Evolutionary conservation across 2,888 invertebrate genomes (phyloP), one percentile per base, ranked within the genome.

Genomic region (Zele albiditarsus): DNA sequence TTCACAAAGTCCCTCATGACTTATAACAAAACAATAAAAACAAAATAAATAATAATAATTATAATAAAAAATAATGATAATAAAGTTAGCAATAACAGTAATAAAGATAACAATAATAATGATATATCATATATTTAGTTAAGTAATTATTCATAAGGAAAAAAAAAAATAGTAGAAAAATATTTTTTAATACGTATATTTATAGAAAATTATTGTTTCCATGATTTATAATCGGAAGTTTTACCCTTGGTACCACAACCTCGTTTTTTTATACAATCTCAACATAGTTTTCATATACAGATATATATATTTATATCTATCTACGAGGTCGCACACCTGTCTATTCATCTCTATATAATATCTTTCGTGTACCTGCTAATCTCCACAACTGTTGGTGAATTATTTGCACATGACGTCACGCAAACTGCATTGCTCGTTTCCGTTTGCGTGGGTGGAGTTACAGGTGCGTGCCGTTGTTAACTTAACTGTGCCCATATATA

Each of bases 331-430:
- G 63, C 63, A 62, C 68, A 77, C 67, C 71, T 71, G 71, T 68
- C 53, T 69, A 77, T 62, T 33, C 53, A 69, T 63, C 58, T 53
- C n/a, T 20, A 23, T 25, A 27, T 65, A 58, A 33, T 65, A 57
- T 73, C 58, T 53, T 46, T 65, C 25, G 20, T 28, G 49, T 62
- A 57, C 58, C 70, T 38, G 20, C 42, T 70, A 74, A 74, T 74
- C 63, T 66, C n/a, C 57, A 28, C 53, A 53, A 28, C 27, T 60
- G 27, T 53, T 25, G 53, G 72, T 62, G 46, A 77, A 73, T 73
- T 65, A 75, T 70, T 71, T 63, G 58, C 65, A 33, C 74, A 23
- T 77, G 72, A 77, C 70, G 77, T 75, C 74, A 77, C n/a, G 63
- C 27, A 28, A 53, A 69, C 42, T 38, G 53, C 53, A 74, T 57